Percentiles rank a stretch among this genome's conserved stretches.
Conservation (phyloP, 1,140 invertebrate species). For the Charaxes varanes region DNA sequence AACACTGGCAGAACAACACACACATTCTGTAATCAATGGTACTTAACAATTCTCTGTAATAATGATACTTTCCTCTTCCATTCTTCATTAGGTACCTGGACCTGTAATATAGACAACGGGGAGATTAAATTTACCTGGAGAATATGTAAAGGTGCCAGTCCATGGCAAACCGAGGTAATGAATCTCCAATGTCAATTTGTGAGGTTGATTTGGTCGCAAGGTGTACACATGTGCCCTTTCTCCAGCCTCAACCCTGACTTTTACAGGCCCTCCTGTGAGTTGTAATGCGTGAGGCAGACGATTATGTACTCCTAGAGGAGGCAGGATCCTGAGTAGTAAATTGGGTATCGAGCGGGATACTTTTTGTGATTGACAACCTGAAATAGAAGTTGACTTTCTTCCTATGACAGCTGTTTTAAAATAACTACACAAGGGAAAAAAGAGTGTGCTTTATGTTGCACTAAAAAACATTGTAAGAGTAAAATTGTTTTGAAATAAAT, state of each 20-base stretch:
- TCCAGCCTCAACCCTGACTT: slow-evolving; percentile 81
- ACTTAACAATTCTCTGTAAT: no score
- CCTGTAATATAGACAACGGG: no score
- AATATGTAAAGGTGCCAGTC: slow-evolving; percentile 81
- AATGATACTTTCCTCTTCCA: no score
- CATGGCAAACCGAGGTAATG: slow-evolving; percentile 82
- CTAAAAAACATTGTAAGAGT: no score
- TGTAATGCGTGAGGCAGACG: slow-evolving; percentile 82
- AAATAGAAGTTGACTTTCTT: slow-evolving; percentile 16
- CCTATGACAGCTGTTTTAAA: no score
- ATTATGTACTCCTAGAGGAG: slow-evolving; percentile 85
- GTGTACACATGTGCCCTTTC: slow-evolving; percentile 81
- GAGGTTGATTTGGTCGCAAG: slow-evolving; percentile 76
- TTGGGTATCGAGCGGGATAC: slow-evolving; percentile 79
- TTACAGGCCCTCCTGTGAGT: slow-evolving; percentile 67
- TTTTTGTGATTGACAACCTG: slow-evolving; percentile 50
- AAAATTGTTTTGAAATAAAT: no score
- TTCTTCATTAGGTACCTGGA: no score
- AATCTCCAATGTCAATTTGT: slow-evolving; percentile 79
- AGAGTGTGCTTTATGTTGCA: no score
- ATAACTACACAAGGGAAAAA: no score
- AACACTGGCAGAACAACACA: no score
- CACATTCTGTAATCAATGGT: no score
- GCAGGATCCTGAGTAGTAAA: slow-evolving; percentile 81
- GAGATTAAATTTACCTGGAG: slow-evolving; percentile 69